Conservation (phyloP, 2,888 invertebrate genomes). For the Meiosimyza decipiens region DNA sequence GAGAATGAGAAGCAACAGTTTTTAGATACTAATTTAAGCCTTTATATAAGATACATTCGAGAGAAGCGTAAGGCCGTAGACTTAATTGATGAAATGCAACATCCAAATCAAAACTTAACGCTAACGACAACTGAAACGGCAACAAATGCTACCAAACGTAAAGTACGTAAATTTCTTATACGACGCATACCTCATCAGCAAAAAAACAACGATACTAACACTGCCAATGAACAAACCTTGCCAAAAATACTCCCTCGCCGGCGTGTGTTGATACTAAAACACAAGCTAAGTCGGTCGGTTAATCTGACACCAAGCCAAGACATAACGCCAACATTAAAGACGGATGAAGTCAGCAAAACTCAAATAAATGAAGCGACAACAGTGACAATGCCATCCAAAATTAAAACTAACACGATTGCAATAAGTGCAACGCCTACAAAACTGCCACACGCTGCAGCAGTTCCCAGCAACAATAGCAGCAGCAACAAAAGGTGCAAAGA, state of each 20-base stretch:
- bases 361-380: not conserved
- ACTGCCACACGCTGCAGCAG: constrained; percentile 1
- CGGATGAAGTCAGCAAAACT: not conserved
- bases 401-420: not conserved
- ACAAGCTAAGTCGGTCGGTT: not conserved
- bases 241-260: constrained; percentile 14
- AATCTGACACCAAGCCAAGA: not conserved
- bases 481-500: constrained; percentile 33
- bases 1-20: not conserved
- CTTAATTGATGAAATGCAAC: not conserved
- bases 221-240: constrained; percentile 6
- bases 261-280: not conserved
- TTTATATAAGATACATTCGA: not conserved
- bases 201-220: not conserved
- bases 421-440: constrained; percentile 10
- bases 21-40: not conserved
- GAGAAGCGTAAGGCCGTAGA: not conserved
- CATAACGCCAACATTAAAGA: not conserved
- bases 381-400: not conserved
- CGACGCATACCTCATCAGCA: constrained; percentile 17
- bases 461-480: constrained; percentile 11
- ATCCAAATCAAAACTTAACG: not conserved
- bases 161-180: constrained; percentile 25
- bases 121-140: not conserved
- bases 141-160: constrained; percentile 1